Evolutionary conservation across 2,797 vertebrate species (phyloP).

Genomic region (Myripristis murdjan): DNA sequence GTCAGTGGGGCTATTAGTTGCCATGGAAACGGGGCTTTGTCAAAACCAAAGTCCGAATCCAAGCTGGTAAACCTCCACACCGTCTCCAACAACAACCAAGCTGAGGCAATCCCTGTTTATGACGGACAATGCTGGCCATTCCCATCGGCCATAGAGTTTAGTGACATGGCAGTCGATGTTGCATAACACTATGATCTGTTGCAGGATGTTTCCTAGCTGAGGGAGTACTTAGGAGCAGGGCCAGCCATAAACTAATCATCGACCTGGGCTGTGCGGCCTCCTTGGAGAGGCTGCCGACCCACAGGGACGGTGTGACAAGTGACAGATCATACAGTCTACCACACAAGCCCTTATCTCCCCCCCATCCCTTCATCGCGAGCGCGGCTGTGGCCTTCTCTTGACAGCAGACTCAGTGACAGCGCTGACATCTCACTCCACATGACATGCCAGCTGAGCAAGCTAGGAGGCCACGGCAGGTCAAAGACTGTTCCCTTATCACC

Average conservation of each 20-base stretch:
- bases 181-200: slow-evolving; percentile 37
- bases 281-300: slow-evolving; percentile 35
- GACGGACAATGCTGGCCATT: slow-evolving; percentile 40
- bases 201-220: slow-evolving; percentile 12
- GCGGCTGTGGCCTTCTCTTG: slow-evolving; percentile 27
- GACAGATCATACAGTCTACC: slow-evolving; percentile 50
- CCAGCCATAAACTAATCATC: slow-evolving; percentile 44
- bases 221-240: slow-evolving; percentile 18
- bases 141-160: slow-evolving; percentile 22
- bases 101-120: slow-evolving; percentile 38
- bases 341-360: slow-evolving; percentile 27
- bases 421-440: slow-evolving; percentile 37
- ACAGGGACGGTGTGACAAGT: slow-evolving; percentile 44
- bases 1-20: slow-evolving; percentile 63
- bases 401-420: slow-evolving; percentile 40
- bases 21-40: slow-evolving; percentile 65
- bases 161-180: slow-evolving; percentile 25
- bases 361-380: slow-evolving; percentile 28
- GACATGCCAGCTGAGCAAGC: slow-evolving; percentile 31
- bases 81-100: slow-evolving; percentile 33
- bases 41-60: slow-evolving; percentile 74
- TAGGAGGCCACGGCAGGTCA: slow-evolving; percentile 23
- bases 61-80: slow-evolving; percentile 47
- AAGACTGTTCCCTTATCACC: slow-evolving; percentile 3
- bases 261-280: slow-evolving; percentile 31